Percentiles rank a stretch among this genome's conserved stretches.
These are phyloP conservation scores for Amphipoea lucens DNA, from an alignment of 2,888 invertebrate genomes.

Conservation along the genomic window DNA sequence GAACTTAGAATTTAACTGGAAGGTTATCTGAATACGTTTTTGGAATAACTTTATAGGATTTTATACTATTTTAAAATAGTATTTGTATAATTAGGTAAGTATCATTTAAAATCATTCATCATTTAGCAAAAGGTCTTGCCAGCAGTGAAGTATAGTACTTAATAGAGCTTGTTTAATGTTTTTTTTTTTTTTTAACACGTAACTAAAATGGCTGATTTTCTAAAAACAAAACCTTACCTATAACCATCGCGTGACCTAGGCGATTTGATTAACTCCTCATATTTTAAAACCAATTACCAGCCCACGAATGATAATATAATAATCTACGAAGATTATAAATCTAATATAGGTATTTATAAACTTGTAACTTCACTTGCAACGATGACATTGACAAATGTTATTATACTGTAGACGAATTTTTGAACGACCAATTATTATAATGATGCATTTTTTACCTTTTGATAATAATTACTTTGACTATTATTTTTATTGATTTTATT, in stretches of 20 bases:
- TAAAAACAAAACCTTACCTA: too few species aligned
- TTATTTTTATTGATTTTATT: too few species aligned
- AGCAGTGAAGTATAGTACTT: not conserved
- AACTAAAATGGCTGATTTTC: too few species aligned
- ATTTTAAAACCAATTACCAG: not conserved
- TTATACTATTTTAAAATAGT: not conserved
- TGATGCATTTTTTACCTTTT: too few species aligned
- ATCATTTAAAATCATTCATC: not conserved
- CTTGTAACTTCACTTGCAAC: not conserved
- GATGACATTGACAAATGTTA: too few species aligned
- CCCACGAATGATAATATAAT: not conserved
- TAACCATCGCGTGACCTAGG: too few species aligned
- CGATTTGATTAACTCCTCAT: not conserved
- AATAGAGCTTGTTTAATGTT: not conserved
- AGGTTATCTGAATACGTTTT: constrained; percentile 30
- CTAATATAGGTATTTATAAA: not conserved
- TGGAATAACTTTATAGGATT: constrained; percentile 28
- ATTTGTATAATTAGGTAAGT: not conserved
- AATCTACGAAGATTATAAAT: too few species aligned
- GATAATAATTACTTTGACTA: too few species aligned
- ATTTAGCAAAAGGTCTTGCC: not conserved
- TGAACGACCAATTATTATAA: too few species aligned
- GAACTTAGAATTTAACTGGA: constrained; percentile 42
- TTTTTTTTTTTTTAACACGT: too few species aligned
- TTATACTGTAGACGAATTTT: too few species aligned